These are phyloP conservation scores for Cerastis leucographa DNA, from an alignment of 2,888 invertebrate genomes.

Conservation along the genomic window DNA sequence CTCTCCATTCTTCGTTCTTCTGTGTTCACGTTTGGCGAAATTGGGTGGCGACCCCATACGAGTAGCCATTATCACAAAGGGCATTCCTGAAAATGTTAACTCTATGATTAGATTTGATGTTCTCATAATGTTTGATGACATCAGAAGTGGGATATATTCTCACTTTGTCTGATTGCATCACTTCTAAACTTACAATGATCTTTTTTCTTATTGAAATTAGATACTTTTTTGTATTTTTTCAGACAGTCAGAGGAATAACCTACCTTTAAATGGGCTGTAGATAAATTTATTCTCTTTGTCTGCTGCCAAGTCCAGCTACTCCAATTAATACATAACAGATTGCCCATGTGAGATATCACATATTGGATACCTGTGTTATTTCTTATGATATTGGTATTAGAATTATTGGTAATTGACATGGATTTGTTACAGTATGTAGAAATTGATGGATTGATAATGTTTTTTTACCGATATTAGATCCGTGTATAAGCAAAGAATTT, in stretches of 20 bases:
- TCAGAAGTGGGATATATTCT: neutral
- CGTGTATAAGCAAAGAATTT: neutral
- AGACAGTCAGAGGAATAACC: neutral
- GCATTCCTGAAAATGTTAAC: slow-evolving; percentile 54
- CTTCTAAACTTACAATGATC: neutral
- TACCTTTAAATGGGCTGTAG: neutral
- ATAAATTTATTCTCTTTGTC: neutral
- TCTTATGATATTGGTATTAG: slow-evolving; percentile 12
- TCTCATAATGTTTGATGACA: slow-evolving; percentile 29
- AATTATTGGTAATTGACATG: neutral
- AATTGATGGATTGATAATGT: neutral
- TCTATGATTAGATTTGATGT: slow-evolving; percentile 50
- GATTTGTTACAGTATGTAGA: neutral
- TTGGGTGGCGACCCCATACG: no score
- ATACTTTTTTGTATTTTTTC: neutral
- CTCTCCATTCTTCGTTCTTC: slow-evolving; percentile 44
- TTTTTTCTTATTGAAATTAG: neutral
- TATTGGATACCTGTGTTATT: slow-evolving; percentile 11
- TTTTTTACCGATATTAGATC: neutral
- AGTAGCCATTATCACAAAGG: slow-evolving; percentile 48
- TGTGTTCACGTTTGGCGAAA: slow-evolving; percentile 48
- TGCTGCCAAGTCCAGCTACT: slow-evolving; percentile 16
- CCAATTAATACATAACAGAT: slow-evolving; percentile 28
- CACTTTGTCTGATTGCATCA: neutral
- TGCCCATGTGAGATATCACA: slow-evolving; percentile 22